Percentiles rank a stretch among this genome's conserved stretches.
Conservation (phyloP, 2,797 vertebrate species). For the Mastacembelus armatus region DNA sequence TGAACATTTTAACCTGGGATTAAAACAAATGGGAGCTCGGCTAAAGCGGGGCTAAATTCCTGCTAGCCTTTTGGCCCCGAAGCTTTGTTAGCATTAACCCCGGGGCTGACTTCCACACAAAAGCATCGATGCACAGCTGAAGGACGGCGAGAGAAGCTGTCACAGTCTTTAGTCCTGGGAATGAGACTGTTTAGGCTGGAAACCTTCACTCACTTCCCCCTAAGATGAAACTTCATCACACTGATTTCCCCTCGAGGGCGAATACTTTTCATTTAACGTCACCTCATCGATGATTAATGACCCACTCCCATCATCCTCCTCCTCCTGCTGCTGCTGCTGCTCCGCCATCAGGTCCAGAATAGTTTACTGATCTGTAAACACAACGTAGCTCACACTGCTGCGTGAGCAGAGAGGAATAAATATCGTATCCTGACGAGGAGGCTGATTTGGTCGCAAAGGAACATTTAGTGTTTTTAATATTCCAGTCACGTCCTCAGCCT, state of each 20-base stretch:
- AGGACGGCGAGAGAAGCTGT: slow-evolving; percentile 21
- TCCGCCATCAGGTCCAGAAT: slow-evolving; percentile 3
- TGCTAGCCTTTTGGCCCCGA: slow-evolving; percentile 38
- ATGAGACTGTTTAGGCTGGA: background rate
- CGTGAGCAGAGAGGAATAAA: too few species aligned
- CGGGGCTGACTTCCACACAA: slow-evolving; percentile 28
- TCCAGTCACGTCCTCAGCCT: too few species aligned
- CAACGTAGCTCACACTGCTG: too few species aligned
- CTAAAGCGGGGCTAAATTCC: slow-evolving; percentile 31
- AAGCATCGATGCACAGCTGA: slow-evolving; percentile 10
- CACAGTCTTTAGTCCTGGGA: slow-evolving; percentile 5
- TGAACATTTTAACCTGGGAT: slow-evolving; percentile 64
- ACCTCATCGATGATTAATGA: slow-evolving; percentile 38
- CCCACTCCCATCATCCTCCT: background rate
- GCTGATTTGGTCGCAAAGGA: too few species aligned
- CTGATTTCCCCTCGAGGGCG: slow-evolving; percentile 10
- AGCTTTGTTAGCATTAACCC: slow-evolving; percentile 48
- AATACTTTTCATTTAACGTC: background rate
- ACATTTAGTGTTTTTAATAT: too few species aligned
- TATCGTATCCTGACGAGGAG: too few species aligned
- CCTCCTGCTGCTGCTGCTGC: background rate
- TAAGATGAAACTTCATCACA: background rate
- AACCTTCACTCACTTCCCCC: background rate
- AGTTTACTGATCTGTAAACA: background rate
- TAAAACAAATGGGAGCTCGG: slow-evolving; percentile 46